Conservation (phyloP, 2,113 vertebrate species). For the Engystomops pustulosus region DNA sequence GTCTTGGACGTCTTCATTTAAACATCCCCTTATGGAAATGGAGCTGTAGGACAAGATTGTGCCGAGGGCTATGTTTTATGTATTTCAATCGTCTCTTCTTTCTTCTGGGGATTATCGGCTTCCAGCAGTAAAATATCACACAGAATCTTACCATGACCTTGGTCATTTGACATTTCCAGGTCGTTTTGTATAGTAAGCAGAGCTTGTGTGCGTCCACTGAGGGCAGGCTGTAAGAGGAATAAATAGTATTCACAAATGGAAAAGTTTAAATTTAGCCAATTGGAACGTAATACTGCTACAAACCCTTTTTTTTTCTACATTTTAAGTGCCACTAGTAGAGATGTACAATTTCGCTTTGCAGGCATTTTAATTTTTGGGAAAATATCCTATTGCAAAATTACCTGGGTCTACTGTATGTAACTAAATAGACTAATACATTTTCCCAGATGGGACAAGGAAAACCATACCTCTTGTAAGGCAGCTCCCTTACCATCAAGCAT, state of each 20-base stretch:
- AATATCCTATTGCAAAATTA: too few relatives aligned
- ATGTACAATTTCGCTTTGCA: too few relatives aligned
- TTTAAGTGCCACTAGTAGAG: too few relatives aligned
- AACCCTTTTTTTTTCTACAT: too few relatives aligned
- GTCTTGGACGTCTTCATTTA: conserved; percentile 18
- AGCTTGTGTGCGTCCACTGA: not conserved
- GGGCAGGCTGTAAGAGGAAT: not conserved
- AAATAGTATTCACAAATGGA: not conserved
- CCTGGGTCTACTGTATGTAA: too few relatives aligned
- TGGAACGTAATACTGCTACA: too few relatives aligned
- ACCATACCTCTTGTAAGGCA: too few relatives aligned
- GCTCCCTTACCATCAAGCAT: too few relatives aligned
- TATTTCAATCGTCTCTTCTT: conserved; percentile 11
- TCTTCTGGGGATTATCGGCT: conserved; percentile 33
- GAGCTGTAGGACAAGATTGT: conserved; percentile 3
- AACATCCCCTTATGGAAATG: conserved; percentile 35
- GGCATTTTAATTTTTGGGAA: too few relatives aligned
- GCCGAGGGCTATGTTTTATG: conserved; percentile 19
- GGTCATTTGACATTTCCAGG: conserved; percentile 23
- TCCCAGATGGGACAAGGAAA: too few relatives aligned
- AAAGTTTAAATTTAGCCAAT: not conserved
- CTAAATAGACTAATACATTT: too few relatives aligned
- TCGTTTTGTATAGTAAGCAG: conserved; percentile 8
- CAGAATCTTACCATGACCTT: conserved; percentile 4
- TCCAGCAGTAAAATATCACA: conserved; percentile 11